A percentile compares a stretch with the other conserved stretches of the same genome.
phyloP scores from a whole-genome alignment of 2,113 vertebrate species.

The Crypturellus undulatus region DNA sequence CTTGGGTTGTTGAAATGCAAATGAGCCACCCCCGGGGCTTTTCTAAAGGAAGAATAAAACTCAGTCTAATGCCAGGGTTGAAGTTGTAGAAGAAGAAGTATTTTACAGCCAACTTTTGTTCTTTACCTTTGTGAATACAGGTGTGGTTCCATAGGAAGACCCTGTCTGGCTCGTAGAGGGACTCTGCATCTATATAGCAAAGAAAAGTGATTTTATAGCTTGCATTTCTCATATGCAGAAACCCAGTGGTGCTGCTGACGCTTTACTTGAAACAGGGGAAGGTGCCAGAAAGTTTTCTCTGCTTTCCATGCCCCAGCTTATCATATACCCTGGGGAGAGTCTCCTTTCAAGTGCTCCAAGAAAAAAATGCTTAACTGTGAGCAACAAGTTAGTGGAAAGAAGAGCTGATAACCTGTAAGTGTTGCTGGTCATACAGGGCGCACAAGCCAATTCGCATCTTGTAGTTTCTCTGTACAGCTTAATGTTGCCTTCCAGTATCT shows the following conservation, averaged over 20 bases:
- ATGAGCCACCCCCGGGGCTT: not conserved
- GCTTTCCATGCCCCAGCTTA: not conserved
- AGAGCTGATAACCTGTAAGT: not conserved
- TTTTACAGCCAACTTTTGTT: not conserved
- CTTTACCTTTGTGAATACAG: constrained; percentile 78
- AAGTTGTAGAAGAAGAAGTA: not conserved
- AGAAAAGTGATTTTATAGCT: not conserved
- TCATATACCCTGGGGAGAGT: not conserved
- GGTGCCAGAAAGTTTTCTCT: not conserved
- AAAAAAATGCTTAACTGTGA: not conserved
- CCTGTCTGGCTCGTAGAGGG: constrained; percentile 40
- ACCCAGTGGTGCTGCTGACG: not conserved
- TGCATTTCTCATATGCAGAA: not conserved
- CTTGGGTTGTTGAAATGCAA: not conserved
- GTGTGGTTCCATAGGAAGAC: constrained; percentile 44
- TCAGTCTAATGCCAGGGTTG: not conserved
- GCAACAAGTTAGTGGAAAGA: not conserved
- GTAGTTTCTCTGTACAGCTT: not conserved
- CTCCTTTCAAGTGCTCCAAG: not conserved
- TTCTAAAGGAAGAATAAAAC: not conserved
- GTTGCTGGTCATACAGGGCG: not conserved
- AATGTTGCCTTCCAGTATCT: not conserved
- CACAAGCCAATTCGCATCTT: not conserved
- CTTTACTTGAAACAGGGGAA: not conserved
- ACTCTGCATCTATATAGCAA: constrained; percentile 71